Base-by-base conservation (phyloP, 2,797 vertebrate genomes). In the Gymnoscopelus microlampas region DNA sequence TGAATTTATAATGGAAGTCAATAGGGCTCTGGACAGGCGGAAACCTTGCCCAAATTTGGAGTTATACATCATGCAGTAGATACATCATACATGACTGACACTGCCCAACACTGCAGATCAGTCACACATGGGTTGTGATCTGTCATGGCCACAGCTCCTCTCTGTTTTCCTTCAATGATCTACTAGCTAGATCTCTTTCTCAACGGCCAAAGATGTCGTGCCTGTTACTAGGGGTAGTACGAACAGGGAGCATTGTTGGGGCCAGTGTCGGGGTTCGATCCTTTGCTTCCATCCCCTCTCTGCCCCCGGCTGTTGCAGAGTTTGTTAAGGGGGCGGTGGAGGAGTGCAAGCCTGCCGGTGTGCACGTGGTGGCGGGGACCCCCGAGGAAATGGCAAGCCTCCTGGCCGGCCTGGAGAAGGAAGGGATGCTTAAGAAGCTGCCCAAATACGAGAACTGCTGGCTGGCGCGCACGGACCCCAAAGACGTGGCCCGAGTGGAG, bases 401-500 rank as follows among this genome's bases (percentile, higher is more conserved):
- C 53, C 83, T 97, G 65, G 91, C 91, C 0, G 85, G 93, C 26
- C 87, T 98, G 76, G 93, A 96, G 85, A 91, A 85, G 19, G 95
- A 96, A 0, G 95, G 96, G 13, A 92, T 97, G 90, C 87, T 97
- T 65, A 95, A 93, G 80, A 95, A 78, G 59, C 92, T 98, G 68
- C 73, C 85, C 48, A 97, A 97, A 90, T 96, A 96, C 57, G 66
- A 93, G 12, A 98, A 98, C 90, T 98, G 96, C 78, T 98, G 96
- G 96, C 84, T 98, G 81, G 96, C 96, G 0, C 93, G 96, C 13
- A 98, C 96, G 0, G 96, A 98, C 81, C 96, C 96, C 0, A 95
- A 95, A 77, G 96, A 97, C 3, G 96, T 98, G 72, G 96, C 96
- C 6, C 94, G 96, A 9, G 96, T 97, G 68, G 96, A 98, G 83